A percentile compares a stretch with the other conserved stretches of the same genome.
Evolutionary conservation across 2,113 vertebrate species (phyloP).

Genomic region (Brachyhypopomus occidentalis): DNA sequence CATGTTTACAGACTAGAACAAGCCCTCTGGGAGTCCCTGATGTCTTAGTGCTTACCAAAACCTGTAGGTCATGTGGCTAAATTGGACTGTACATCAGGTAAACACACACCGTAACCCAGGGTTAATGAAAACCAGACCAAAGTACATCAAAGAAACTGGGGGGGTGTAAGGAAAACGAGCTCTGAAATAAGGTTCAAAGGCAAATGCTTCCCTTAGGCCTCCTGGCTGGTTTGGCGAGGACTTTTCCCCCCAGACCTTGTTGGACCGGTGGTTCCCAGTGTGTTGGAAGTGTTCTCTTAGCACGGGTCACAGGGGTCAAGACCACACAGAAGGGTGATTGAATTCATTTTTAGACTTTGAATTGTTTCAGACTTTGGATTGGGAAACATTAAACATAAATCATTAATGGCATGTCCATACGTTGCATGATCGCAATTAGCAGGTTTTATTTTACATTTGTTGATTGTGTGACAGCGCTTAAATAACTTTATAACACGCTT

Average conservation of each 20-base stretch:
- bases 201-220: background rate
- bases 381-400: too few relatives aligned
- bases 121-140: slow-evolving; percentile 20
- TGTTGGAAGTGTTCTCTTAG: too few relatives aligned
- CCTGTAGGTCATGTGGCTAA: slow-evolving; percentile 1
- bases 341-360: too few relatives aligned
- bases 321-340: too few relatives aligned
- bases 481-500: too few relatives aligned
- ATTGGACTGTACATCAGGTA: slow-evolving; percentile 21
- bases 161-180: background rate
- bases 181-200: background rate
- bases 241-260: background rate
- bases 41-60: slow-evolving; percentile 5
- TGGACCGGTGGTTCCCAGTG: background rate
- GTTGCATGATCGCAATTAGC: too few relatives aligned
- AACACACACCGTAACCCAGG: background rate
- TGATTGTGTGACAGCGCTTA: too few relatives aligned
- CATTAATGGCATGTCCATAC: too few relatives aligned
- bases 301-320: too few relatives aligned
- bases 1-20: slow-evolving; percentile 12
- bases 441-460: too few relatives aligned
- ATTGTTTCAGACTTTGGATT: too few relatives aligned
- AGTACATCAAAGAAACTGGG: slow-evolving; percentile 5
- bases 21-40: background rate
- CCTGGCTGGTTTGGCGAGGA: slow-evolving; percentile 2